These are phyloP conservation scores for Nycticryphes semicollaris DNA, from an alignment of 2,113 vertebrate species.

Conservation along the genomic window DNA sequence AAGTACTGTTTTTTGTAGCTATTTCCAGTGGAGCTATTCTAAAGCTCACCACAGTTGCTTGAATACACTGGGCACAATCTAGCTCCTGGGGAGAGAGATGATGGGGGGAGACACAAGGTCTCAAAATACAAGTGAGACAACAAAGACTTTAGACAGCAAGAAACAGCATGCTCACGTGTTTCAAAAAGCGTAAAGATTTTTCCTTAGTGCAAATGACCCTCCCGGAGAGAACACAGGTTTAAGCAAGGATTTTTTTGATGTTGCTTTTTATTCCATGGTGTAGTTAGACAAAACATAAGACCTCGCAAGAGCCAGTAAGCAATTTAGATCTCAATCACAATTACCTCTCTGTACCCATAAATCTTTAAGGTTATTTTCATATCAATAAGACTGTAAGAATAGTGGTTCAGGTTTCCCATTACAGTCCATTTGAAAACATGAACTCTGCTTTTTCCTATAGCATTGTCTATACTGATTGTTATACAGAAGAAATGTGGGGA, in stretches of 20 bases:
- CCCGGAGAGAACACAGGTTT: neutral
- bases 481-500: neutral
- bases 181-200: neutral
- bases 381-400: neutral
- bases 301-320: neutral
- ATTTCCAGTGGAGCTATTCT: neutral
- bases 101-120: neutral
- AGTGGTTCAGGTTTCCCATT: neutral
- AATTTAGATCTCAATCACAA: neutral
- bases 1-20: neutral
- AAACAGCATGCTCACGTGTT: neutral
- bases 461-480: neutral
- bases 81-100: neutral
- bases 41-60: neutral
- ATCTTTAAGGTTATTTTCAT: neutral
- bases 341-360: neutral
- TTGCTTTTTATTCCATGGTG: neutral
- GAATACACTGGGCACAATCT: neutral
- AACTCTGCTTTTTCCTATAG: neutral
- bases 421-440: neutral
- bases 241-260: neutral
- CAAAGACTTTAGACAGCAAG: neutral
- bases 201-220: neutral
- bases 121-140: slow-evolving; percentile 1
- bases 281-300: neutral